phyloP scores from a whole-genome alignment of 1,140 invertebrate species.

The Samia ricini region DNA sequence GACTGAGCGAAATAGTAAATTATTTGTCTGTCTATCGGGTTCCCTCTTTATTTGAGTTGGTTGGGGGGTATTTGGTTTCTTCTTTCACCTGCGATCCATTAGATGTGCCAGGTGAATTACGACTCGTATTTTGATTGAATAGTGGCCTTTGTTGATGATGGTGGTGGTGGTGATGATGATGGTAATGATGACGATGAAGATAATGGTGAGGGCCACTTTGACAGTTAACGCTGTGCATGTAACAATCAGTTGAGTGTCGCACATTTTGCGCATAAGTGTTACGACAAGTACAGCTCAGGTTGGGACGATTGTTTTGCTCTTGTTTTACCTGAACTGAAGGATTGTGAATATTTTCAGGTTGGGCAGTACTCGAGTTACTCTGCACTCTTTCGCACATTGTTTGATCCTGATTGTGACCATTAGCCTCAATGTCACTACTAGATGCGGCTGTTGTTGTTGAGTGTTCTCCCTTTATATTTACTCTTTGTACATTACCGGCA shows the following conservation, averaged over 20 bases:
- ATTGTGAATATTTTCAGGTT: conserved; percentile 15
- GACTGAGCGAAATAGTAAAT: conserved; percentile 9
- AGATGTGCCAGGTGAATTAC: conserved; percentile 3
- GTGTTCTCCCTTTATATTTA: conserved; percentile 57
- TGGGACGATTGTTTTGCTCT: conserved; percentile 24
- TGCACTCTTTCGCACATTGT: background rate
- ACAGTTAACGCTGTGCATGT: conserved; percentile 28
- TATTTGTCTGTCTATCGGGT: conserved; percentile 7
- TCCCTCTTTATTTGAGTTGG: conserved; percentile 25
- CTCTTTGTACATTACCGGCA: conserved; percentile 21
- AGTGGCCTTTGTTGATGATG: conserved; percentile 25
- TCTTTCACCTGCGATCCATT: conserved; percentile 45
- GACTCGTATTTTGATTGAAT: background rate
- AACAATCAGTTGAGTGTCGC: conserved; percentile 21
- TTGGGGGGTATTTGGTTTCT: conserved; percentile 38
- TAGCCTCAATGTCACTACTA: background rate
- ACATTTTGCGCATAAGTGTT: conserved; percentile 25
- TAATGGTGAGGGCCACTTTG: conserved; percentile 36
- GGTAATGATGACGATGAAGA: conserved; percentile 33
- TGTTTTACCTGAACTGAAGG: conserved; percentile 32
- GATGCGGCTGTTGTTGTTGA: conserved; percentile 13
- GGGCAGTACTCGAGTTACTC: background rate
- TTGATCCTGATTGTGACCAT: background rate
- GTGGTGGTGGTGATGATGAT: conserved; percentile 39
- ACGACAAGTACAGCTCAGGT: conserved; percentile 28